phyloP scores from a whole-genome alignment of 2,797 vertebrate species.

The Crypturellus tataupa region DNA sequence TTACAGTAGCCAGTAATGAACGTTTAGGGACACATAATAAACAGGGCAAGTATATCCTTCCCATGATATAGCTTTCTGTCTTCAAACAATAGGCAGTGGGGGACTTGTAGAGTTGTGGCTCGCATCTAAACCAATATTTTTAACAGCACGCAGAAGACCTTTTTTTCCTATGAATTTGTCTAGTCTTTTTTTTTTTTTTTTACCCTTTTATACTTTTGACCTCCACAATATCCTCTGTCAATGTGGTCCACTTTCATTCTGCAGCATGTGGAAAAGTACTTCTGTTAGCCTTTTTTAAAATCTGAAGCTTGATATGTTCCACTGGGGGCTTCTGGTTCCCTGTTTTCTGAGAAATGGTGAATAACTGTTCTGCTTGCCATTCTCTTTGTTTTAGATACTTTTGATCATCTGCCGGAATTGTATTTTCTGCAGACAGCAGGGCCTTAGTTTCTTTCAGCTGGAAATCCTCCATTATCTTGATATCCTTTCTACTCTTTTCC shows the following conservation, averaged over 20 bases:
- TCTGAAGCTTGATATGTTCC: conserved; percentile 21
- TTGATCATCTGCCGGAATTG: background rate
- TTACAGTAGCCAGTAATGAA: background rate
- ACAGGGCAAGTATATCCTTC: background rate
- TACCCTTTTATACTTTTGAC: conserved; percentile 42
- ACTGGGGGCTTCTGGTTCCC: background rate
- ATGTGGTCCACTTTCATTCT: conserved; percentile 25
- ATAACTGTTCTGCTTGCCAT: background rate
- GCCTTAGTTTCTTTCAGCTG: background rate
- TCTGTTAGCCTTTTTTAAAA: conserved; percentile 12
- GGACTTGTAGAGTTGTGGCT: conserved; percentile 32
- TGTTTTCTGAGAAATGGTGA: background rate
- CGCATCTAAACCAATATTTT: background rate
- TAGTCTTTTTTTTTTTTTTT: background rate
- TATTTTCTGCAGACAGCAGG: background rate
- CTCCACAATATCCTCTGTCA: conserved; percentile 11
- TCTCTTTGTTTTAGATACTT: background rate
- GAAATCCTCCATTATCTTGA: background rate
- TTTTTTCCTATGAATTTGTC: background rate
- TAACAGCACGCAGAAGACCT: background rate
- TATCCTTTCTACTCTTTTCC: background rate
- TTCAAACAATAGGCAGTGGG: background rate
- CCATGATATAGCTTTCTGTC: background rate
- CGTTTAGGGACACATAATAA: conserved; percentile 17
- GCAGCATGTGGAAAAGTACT: background rate